phyloP scores from a whole-genome alignment of 2,113 vertebrate species.

The Corythoichthys haematopterus region DNA sequence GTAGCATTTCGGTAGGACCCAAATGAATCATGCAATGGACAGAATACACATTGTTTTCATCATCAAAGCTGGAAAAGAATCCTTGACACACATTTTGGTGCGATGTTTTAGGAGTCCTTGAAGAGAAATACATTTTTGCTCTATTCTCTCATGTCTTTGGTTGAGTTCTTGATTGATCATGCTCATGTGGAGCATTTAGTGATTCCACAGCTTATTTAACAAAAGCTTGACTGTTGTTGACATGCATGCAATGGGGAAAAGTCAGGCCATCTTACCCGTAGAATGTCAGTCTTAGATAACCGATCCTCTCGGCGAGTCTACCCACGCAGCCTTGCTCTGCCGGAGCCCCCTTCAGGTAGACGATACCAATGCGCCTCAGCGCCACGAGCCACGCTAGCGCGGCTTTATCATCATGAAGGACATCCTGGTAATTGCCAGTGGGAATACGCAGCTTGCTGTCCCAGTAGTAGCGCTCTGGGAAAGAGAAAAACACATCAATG shows the following conservation, averaged over 20 bases:
- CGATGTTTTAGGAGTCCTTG: constrained; percentile 1
- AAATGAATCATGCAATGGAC: constrained; percentile 24
- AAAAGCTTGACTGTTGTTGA: constrained; percentile 25
- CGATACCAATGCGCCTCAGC: constrained; percentile 81
- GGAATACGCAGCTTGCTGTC: constrained; percentile 80
- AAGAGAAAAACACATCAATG: constrained; percentile 5
- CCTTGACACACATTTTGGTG: constrained; percentile 5
- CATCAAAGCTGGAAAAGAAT: constrained; percentile 7
- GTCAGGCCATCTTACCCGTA: constrained; percentile 79
- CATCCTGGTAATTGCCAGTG: constrained; percentile 77
- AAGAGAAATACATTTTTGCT: background rate
- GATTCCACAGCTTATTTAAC: constrained; percentile 25
- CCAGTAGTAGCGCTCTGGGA: constrained; percentile 81
- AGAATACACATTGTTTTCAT: constrained; percentile 14
- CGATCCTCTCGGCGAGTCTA: constrained; percentile 81
- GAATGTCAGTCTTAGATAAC: constrained; percentile 88
- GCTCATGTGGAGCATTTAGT: constrained; percentile 24
- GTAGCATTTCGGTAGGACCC: constrained; percentile 13
- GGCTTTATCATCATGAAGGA: constrained; percentile 76
- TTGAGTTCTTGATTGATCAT: constrained; percentile 19
- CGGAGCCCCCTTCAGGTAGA: constrained; percentile 82
- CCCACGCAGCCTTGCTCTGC: constrained; percentile 76
- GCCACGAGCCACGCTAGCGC: constrained; percentile 81
- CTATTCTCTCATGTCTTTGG: constrained; percentile 11
- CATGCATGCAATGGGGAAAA: constrained; percentile 1